phyloP scores from a whole-genome alignment of 2,113 vertebrate genomes.

The Lipophrys pholis region DNA sequence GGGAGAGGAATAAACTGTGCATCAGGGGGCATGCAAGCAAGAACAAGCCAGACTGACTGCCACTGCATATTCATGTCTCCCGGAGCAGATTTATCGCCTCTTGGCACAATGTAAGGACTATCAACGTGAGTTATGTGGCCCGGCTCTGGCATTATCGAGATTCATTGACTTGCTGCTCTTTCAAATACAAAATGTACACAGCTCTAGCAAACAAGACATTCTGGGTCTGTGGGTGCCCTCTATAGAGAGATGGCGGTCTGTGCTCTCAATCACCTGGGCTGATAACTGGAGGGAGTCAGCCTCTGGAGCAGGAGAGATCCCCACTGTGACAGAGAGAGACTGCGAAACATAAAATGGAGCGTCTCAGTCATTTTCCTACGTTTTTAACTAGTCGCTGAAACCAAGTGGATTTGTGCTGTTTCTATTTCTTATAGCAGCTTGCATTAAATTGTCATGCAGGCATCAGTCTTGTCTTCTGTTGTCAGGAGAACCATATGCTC shows the following conservation, averaged over 20 bases:
- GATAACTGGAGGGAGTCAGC: slow-evolving; percentile 61
- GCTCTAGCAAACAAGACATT: slow-evolving; percentile 84
- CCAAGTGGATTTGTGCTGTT: slow-evolving; percentile 16
- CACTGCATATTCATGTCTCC: slow-evolving; percentile 85
- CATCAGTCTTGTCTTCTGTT: slow-evolving; percentile 24
- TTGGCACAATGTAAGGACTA: slow-evolving; percentile 87
- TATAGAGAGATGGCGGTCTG: slow-evolving; percentile 84
- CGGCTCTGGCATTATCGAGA: slow-evolving; percentile 88
- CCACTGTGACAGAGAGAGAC: slow-evolving; percentile 29
- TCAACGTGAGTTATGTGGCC: slow-evolving; percentile 91
- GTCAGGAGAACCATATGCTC: slow-evolving; percentile 23
- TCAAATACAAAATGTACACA: slow-evolving; percentile 77
- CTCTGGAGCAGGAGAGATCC: slow-evolving; percentile 46
- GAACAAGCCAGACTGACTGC: slow-evolving; percentile 77
- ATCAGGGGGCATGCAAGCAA: slow-evolving; percentile 68
- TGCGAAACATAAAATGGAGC: slow-evolving; percentile 34
- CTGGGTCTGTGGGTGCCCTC: slow-evolving; percentile 91
- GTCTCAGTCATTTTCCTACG: neutral
- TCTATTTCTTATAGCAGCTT: slow-evolving; percentile 18
- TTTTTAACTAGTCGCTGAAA: slow-evolving; percentile 8
- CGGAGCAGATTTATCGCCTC: slow-evolving; percentile 86
- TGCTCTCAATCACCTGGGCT: slow-evolving; percentile 77
- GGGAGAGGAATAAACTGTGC: slow-evolving; percentile 66
- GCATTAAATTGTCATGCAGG: slow-evolving; percentile 3
- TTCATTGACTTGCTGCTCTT: slow-evolving; percentile 88